These are phyloP conservation scores for Rhamphomyia laevipes DNA, from an alignment of 2,888 invertebrate genomes.

Conservation along the genomic window DNA sequence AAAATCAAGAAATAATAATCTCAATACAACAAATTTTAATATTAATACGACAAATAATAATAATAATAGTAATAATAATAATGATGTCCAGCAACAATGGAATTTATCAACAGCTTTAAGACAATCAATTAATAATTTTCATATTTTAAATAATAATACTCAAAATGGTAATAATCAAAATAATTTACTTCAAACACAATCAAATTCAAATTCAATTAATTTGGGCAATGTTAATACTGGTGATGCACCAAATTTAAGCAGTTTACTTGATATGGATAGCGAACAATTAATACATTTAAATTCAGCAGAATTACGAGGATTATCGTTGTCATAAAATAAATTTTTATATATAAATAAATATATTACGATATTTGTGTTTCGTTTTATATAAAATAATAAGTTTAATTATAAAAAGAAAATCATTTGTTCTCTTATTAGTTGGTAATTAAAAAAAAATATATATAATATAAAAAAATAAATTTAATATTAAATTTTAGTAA, in stretches of 20 bases:
- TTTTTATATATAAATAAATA: too few relatives aligned
- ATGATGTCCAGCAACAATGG: constrained; percentile 15
- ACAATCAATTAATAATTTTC: neutral
- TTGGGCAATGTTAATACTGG: constrained; percentile 2
- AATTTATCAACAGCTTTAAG: constrained; percentile 5
- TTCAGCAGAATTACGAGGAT: constrained; percentile 37
- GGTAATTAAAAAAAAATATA: too few relatives aligned
- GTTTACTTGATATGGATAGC: constrained; percentile 39
- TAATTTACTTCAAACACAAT: constrained; percentile 2
- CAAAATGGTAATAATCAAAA: constrained; percentile 19
- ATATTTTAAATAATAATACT: neutral
- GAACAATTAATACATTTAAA: constrained; percentile 39
- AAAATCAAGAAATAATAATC: neutral
- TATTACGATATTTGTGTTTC: too few relatives aligned
- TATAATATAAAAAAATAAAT: too few relatives aligned
- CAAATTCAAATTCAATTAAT: constrained; percentile 4
- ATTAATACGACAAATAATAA: neutral
- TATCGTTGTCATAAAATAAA: neutral
- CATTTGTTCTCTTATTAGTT: too few relatives aligned
- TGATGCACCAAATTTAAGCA: constrained; percentile 27
- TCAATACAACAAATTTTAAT: constrained; percentile 5
- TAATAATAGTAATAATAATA: neutral
- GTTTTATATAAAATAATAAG: too few relatives aligned
- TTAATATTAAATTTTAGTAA: too few relatives aligned
- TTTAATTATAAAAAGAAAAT: too few relatives aligned